Evolutionary conservation across 2,113 vertebrate genomes (phyloP), one percentile per base, ranked within the genome.

Genomic region (Oryctolagus cuniculus): DNA sequence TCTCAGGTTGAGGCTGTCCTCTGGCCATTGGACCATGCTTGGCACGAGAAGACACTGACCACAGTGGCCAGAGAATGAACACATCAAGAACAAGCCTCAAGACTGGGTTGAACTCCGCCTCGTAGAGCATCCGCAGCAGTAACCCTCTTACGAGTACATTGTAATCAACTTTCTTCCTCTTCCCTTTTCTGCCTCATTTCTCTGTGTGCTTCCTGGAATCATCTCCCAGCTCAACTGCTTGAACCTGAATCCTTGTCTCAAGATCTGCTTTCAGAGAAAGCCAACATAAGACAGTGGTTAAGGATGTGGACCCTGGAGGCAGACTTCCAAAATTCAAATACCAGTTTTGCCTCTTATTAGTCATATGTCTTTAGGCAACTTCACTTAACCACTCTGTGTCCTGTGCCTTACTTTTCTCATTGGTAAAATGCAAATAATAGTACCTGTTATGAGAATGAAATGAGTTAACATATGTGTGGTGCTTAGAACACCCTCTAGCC

Each of bases 141-240:
- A 89, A 29, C 34, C 44, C 15, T 10, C 10, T 74, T 74, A 49
- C 67, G 24, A 79, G 19, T 58, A 74, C 17, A 21, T 44, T 17
- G 82, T 85, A 36, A 66, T 93, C 80, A 89, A 49, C 80, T n/a
- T 63, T 67, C 87, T 72, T 90, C 25, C 55, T 90, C 25, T 64
- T 86, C 19, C 13, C 61, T 74, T 86, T 11, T n/a, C 66, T 85
- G 64, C 11, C 29, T 93, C 73, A 58, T 64, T 89, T 84, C 67
- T 31, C 38, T 58, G 55, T 10, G 29, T 75, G 27, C 87, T 90
- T 79, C 73, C 85, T 66, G 64, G 77, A 92, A 83, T 53, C 10
- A 63, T 70, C 25, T 77, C 38, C 19, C 77, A 74, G 49, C 70
- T 64, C 79, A 67, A 80, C 58, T 13, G 49, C 27, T 72, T 58